A percentile compares a stretch with the other conserved stretches of the same genome.
These are phyloP conservation scores for Clarias laeviceps DNA, from an alignment of 2,797 vertebrate species.

Conservation along the genomic window DNA sequence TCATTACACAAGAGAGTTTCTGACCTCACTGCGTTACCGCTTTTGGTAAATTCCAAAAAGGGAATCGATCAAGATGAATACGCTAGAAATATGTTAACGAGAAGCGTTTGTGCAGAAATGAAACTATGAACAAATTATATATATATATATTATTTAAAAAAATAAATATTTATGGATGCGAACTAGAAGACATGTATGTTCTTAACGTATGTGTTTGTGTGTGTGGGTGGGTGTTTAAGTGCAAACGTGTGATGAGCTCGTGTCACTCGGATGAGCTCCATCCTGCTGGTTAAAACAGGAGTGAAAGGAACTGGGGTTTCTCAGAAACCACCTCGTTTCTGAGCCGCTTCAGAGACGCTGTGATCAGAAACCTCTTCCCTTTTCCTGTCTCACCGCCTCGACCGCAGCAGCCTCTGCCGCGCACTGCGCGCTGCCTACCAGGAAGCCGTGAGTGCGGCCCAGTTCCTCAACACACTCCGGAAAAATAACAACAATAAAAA, in stretches of 20 bases:
- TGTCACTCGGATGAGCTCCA: not conserved
- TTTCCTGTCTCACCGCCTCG: conserved; percentile 51
- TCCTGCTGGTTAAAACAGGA: conserved; percentile 21
- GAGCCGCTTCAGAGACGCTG: conserved; percentile 19
- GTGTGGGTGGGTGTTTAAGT: not conserved
- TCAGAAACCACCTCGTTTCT: conserved; percentile 49
- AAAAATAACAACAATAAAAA: not conserved
- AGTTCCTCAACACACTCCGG: not conserved
- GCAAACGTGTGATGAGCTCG: not conserved
- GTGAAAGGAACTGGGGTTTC: conserved; percentile 30
- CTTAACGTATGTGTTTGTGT: not conserved
- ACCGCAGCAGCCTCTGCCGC: conserved; percentile 41
- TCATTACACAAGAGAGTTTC: not conserved
- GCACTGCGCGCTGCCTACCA: conserved; percentile 30
- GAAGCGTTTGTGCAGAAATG: not conserved
- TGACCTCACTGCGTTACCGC: no score
- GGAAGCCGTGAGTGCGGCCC: conserved; percentile 26
- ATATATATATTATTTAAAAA: not conserved
- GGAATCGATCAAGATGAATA: not conserved
- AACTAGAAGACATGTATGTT: not conserved
- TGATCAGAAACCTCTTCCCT: conserved; percentile 54
- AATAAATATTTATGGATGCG: not conserved
- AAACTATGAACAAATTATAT: not conserved
- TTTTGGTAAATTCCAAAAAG: not conserved
- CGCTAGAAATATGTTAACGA: not conserved